These are phyloP conservation scores for Xestia sexstrigata DNA, from an alignment of 2,888 invertebrate genomes.

Conservation along the genomic window DNA sequence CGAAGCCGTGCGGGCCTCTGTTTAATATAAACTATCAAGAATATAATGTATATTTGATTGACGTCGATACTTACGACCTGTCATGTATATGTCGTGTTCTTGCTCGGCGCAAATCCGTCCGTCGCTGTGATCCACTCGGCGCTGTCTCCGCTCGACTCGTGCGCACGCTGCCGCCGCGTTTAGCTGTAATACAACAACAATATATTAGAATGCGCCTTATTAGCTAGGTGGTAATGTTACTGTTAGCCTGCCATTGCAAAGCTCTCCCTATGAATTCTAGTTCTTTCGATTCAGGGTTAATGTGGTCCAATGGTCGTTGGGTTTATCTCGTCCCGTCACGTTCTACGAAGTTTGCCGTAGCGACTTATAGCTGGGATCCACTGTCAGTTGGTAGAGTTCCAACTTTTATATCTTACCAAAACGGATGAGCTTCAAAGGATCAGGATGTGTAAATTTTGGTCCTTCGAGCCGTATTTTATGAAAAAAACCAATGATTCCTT, in stretches of 20 bases:
- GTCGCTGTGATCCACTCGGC: conserved; percentile 74
- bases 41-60: neutral
- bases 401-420: neutral
- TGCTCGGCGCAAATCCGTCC: conserved; percentile 71
- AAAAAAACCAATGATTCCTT: neutral
- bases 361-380: neutral
- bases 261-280: neutral
- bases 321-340: neutral
- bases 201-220: neutral
- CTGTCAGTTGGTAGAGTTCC: neutral
- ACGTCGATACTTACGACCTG: conserved; percentile 66
- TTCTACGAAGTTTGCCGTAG: neutral
- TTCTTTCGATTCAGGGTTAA: neutral
- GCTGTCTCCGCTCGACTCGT: conserved; percentile 71
- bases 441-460: neutral
- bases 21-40: neutral
- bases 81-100: conserved; percentile 67
- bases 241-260: neutral
- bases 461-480: neutral
- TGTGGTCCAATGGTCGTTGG: neutral
- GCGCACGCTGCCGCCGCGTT: conserved; percentile 71
- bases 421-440: neutral
- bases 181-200: conserved; percentile 46
- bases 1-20: too few relatives aligned
- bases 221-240: neutral